Percentiles rank a stretch among this genome's conserved stretches.
Evolutionary conservation across 1,140 invertebrate genomes (phyloP).

Genomic region (Paraescarpia echinospica): DNA sequence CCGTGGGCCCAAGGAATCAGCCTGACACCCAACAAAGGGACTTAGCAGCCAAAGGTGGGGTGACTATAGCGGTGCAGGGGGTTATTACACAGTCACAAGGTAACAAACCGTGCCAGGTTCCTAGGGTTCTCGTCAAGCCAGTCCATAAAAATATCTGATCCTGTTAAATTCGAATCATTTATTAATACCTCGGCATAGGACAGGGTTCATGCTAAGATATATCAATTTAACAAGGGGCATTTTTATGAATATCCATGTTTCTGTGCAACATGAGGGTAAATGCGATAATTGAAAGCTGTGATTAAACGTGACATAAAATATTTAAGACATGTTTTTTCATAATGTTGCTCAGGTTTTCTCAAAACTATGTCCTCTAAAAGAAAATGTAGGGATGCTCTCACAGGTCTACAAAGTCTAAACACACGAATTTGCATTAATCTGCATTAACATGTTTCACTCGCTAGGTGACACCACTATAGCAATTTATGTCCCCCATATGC

Average conservation of each 20-base stretch:
- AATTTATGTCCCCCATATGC: too few species aligned
- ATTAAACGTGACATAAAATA: too few species aligned
- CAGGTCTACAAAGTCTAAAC: too few species aligned
- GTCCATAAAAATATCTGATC: not conserved
- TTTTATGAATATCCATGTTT: not conserved
- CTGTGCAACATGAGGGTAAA: too few species aligned
- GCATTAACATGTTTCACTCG: too few species aligned
- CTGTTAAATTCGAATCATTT: not conserved
- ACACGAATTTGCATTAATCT: too few species aligned
- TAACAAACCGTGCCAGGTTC: not conserved
- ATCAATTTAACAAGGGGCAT: not conserved
- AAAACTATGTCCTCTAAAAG: too few species aligned
- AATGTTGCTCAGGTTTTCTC: too few species aligned
- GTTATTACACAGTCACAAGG: not conserved
- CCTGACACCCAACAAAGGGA: not conserved
- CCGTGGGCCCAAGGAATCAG: not conserved
- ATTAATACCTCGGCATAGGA: not conserved
- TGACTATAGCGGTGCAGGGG: not conserved
- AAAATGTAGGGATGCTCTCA: too few species aligned
- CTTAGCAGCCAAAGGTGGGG: not conserved
- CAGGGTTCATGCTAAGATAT: not conserved
- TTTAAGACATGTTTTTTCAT: too few species aligned
- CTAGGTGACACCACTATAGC: too few species aligned
- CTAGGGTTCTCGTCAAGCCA: not conserved
- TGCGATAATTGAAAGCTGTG: too few species aligned